phyloP scores from a whole-genome alignment of 2,888 invertebrate species.

The Phengaris alcon region DNA sequence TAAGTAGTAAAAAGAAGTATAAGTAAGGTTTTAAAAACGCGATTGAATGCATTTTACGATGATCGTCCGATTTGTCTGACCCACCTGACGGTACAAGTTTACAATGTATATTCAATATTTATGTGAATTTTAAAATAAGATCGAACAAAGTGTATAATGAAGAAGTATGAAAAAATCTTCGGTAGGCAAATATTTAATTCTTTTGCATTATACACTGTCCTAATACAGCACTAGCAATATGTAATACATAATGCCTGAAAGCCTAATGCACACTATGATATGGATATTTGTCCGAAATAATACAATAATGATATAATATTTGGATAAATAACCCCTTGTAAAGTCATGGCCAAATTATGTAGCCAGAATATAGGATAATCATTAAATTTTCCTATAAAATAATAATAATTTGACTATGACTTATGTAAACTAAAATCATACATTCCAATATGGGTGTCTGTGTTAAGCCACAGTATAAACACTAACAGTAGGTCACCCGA shows the following conservation, averaged over 20 bases:
- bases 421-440: conserved; percentile 26
- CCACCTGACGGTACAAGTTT: conserved; percentile 28
- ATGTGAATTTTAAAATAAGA: conserved; percentile 23
- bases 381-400: neutral
- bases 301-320: neutral
- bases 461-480: conserved; percentile 38
- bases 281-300: conserved; percentile 15
- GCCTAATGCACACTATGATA: conserved; percentile 12
- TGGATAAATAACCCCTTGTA: conserved; percentile 14
- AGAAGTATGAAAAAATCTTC: neutral
- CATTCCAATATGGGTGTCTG: conserved; percentile 36
- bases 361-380: neutral
- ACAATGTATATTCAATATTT: conserved; percentile 10
- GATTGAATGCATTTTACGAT: conserved; percentile 12
- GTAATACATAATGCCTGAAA: conserved; percentile 22
- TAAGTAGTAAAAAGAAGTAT: no score
- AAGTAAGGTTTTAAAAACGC: neutral
- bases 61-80: neutral
- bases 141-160: neutral
- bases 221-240: conserved; percentile 23
- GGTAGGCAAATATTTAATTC: neutral
- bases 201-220: conserved; percentile 8
- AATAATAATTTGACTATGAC: conserved; percentile 26
- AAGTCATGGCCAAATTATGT: conserved; percentile 12
- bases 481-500: conserved; percentile 35